phyloP scores from a whole-genome alignment of 2,888 invertebrate genomes.

The Pachydiplax longipennis region DNA sequence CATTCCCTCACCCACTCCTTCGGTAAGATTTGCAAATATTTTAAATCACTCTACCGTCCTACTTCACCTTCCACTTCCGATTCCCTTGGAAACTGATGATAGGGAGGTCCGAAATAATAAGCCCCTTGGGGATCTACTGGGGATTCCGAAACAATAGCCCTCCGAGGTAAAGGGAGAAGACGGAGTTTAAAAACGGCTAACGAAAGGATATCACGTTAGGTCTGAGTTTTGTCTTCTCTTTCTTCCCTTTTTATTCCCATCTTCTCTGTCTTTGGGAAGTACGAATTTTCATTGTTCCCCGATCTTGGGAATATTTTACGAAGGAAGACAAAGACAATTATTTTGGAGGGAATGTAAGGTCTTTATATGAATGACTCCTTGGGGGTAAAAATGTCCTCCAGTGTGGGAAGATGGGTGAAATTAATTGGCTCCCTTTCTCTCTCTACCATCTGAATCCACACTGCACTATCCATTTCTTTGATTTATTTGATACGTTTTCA shows the following conservation, averaged over 20 bases:
- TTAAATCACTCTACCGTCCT: slow-evolving; percentile 1
- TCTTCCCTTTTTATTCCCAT: too few relatives aligned
- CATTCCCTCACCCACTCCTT: background rate
- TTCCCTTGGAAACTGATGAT: background rate
- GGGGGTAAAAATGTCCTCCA: background rate
- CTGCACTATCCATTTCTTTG: background rate
- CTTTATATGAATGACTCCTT: too few relatives aligned
- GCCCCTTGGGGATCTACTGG: background rate
- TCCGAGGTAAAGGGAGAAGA: background rate
- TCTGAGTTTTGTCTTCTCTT: background rate
- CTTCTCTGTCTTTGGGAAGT: background rate
- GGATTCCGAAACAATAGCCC: background rate
- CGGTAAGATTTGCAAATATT: background rate
- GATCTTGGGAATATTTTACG: background rate
- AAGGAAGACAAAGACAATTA: background rate
- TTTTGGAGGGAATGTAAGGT: too few relatives aligned
- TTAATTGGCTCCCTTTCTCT: background rate
- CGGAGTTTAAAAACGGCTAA: background rate
- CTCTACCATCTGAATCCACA: too few relatives aligned
- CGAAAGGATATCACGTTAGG: background rate
- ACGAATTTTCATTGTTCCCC: background rate
- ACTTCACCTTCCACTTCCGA: background rate
- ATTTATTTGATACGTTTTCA: background rate
- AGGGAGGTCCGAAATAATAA: slow-evolving; percentile 25
- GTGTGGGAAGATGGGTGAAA: background rate